A percentile compares a stretch with the other conserved stretches of the same genome.
Evolutionary conservation across 2,888 invertebrate species (phyloP).

Genomic region (Malachius bipustulatus): DNA sequence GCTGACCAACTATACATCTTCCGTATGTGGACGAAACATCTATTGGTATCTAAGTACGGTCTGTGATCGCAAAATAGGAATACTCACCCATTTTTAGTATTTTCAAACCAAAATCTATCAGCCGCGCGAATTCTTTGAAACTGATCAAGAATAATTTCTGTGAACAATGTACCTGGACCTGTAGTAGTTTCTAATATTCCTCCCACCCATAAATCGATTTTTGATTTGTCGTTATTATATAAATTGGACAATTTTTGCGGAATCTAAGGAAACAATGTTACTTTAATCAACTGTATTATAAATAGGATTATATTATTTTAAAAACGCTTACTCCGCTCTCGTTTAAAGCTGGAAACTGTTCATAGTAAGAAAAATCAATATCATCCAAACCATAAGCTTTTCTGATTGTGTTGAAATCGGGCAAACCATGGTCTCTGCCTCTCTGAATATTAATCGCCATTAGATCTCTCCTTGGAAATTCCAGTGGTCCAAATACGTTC

Average conservation of each 20-base stretch:
- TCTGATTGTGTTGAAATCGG: slow-evolving; percentile 48
- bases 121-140: slow-evolving; percentile 44
- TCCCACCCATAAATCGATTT: slow-evolving; percentile 45
- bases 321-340: background rate
- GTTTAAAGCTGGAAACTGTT: background rate
- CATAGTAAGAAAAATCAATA: slow-evolving; percentile 7
- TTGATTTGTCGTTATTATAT: slow-evolving; percentile 33
- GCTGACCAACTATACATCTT: no score
- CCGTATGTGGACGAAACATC: no score
- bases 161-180: slow-evolving; percentile 42
- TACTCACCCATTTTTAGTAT: slow-evolving; percentile 34
- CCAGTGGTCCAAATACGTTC: slow-evolving; percentile 44
- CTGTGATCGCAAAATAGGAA: background rate
- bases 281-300: no score
- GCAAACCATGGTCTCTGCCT: slow-evolving; percentile 44
- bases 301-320: slow-evolving; percentile 1
- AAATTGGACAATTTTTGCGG: slow-evolving; percentile 24
- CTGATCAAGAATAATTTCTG: slow-evolving; percentile 42
- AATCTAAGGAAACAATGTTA: no score
- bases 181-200: slow-evolving; percentile 42
- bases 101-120: slow-evolving; percentile 49
- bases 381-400: slow-evolving; percentile 37
- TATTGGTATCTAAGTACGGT: no score
- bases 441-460: slow-evolving; percentile 48
- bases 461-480: slow-evolving; percentile 45